Base-by-base conservation (phyloP, 2,888 invertebrate genomes). In the Eupithecia tripunctaria region DNA sequence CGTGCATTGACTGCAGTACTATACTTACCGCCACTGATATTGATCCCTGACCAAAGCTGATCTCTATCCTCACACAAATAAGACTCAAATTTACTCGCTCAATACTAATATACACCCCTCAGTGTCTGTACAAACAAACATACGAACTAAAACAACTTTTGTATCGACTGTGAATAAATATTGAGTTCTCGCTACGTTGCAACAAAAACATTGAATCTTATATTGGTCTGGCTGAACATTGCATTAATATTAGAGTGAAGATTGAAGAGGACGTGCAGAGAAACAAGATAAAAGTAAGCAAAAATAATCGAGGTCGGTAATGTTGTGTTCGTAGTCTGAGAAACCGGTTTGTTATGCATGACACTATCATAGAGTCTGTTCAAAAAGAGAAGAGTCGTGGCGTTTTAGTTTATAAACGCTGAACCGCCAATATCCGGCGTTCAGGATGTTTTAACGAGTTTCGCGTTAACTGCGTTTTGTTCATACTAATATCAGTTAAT, bases 91-190 rank as follows among this genome's bases (percentile, higher is more conserved):
- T 29, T 8, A n/a, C 8, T n/a, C 5, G 18, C 10, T 5, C n/a
- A 27, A 7, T 18, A 63, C n/a, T 29, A 18, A 62, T 71, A 38
- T 12, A 62, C 64, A 64, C 25, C 41, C 73, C 69, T 10, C 73
- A 72, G 69, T 67, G 73, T 72, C 75, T 78, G 65, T 72, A 76
- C 69, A 76, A 81, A 77, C 70, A 79, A 51, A 63, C 71, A 72
- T 21, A 70, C 69, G 67, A 63, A 67, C 71, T 71, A 41, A 36
- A 75, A 76, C 76, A 77, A 78, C 71, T 76, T 38, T 38, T 62
- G 63, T 78, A 79, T 67, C 65, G 67, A 76, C 75, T 78, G 67
- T 68, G 75, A 75, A 72, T 64, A 81, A 83, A 82, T 80, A 83
- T 80, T 76, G 79, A 64, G 72, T 71, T 78, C 77, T 75, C 70